Percentiles rank a stretch among this genome's conserved stretches.
Evolutionary conservation across 2,113 vertebrate genomes (phyloP).

Genomic region (Dinomys branickii): DNA sequence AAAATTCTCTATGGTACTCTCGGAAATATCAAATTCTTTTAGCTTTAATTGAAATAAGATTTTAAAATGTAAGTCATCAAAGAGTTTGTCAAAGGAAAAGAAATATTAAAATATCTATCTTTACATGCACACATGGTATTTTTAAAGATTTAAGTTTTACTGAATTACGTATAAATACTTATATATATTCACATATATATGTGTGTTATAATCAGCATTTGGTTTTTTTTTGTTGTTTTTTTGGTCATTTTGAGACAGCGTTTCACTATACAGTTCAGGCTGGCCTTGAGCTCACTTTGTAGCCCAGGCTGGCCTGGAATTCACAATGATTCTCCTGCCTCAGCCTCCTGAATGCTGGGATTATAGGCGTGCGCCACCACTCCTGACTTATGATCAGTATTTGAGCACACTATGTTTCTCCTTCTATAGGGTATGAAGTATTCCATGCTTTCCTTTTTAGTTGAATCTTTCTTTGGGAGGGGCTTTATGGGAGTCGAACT

Average conservation of each 20-base stretch:
- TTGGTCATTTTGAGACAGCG: too few species aligned
- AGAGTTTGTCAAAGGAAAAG: slow-evolving; percentile 43
- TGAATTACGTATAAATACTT: neutral
- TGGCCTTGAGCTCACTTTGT: too few species aligned
- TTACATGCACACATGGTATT: neutral
- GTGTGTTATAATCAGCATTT: neutral
- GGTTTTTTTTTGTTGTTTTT: too few species aligned
- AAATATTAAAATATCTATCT: neutral
- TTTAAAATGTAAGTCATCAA: slow-evolving; percentile 53
- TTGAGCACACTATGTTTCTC: neutral
- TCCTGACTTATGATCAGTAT: neutral
- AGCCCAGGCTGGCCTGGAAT: too few species aligned
- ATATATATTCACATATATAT: neutral
- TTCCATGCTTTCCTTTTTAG: neutral
- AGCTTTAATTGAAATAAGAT: slow-evolving; percentile 86
- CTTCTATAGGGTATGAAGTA: neutral
- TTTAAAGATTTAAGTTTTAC: neutral
- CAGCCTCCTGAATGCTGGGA: too few species aligned
- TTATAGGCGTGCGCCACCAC: too few species aligned
- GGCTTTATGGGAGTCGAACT: too few species aligned
- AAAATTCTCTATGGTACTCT: slow-evolving; percentile 86
- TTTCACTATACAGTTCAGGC: too few species aligned
- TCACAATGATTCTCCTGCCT: too few species aligned
- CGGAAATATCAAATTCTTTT: slow-evolving; percentile 90
- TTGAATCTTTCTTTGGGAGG: too few species aligned